A percentile compares a stretch with the other conserved stretches of the same genome.
phyloP scores from a whole-genome alignment of 2,113 vertebrate species.

The Bubalus kerabau region DNA sequence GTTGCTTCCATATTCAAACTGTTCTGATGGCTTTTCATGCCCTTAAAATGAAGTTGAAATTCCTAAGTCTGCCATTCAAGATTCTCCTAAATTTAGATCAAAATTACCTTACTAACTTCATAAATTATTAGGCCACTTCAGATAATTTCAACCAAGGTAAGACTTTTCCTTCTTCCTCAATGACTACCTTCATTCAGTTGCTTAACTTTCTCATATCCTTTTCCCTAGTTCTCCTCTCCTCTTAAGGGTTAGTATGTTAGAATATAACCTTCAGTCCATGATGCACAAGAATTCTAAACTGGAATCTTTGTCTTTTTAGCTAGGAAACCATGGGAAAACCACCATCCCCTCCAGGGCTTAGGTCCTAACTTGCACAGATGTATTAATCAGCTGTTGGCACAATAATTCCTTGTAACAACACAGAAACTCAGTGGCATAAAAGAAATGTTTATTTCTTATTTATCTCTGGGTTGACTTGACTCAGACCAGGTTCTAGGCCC shows the following conservation, averaged over 20 bases:
- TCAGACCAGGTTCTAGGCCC: neutral
- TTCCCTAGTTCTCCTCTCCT: neutral
- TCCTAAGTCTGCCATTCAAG: conserved; percentile 9
- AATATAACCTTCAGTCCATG: neutral
- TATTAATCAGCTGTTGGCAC: neutral
- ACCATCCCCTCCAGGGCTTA: neutral
- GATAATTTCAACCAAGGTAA: neutral
- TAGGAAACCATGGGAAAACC: neutral
- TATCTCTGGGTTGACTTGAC: neutral
- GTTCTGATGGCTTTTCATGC: conserved; percentile 29
- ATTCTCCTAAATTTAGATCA: conserved; percentile 1
- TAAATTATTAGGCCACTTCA: neutral
- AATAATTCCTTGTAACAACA: neutral
- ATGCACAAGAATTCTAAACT: neutral
- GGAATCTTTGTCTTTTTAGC: neutral
- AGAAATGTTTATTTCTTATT: neutral
- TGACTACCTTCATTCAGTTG: neutral
- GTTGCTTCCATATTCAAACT: conserved; percentile 18
- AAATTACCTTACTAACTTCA: neutral
- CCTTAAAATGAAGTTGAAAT: conserved; percentile 2
- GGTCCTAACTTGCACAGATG: neutral
- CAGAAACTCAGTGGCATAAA: neutral
- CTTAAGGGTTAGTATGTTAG: neutral
- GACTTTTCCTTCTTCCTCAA: neutral
- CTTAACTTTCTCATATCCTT: neutral